Base-by-base conservation (phyloP, 2,888 invertebrate genomes). In the Andricus quercusramuli region DNA sequence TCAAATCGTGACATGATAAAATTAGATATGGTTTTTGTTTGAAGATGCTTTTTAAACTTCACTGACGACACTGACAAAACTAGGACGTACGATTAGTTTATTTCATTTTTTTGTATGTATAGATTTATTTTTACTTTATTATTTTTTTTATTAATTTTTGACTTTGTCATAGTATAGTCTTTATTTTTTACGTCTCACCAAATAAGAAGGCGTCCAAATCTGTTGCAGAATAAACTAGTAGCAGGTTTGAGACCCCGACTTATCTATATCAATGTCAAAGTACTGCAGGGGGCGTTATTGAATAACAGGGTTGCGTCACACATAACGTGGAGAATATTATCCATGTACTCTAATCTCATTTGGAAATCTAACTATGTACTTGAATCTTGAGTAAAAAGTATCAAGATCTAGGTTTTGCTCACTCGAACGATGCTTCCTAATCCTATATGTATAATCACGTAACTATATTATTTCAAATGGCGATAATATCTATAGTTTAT, bases 251-350 rank as follows among this genome's bases (percentile, higher is more conserved):
- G 47, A 32, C 51, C n/a, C 51, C 37, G 64, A 32, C 59, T 25
- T 44, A 79, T 44, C 20, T 51, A 44, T 51, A 44, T 78, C 62
- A 79, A 74, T 51, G 78, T 80, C 47, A 70, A 79, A 81, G 78
- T 70, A 66, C 65, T 62, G 47, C 65, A 77, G 77, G 78, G 78
- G 83, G 83, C 82, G 80, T 82, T 78, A 67, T 59, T 22, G 68
- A 77, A 77, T 81, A 83, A 78, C 47, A 77, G 32, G 15, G 56
- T 56, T 67, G 68, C 65, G 41, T 77, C 77, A 77, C 44, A 47
- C 6, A 17, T 17, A 68, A 65, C 17, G 20, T 68, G 68, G 41
- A 41, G 25, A 47, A 44, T 41, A 68, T 22, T 17, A 47, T 22
- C 17, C 8, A 25, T n/a, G 32, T 66, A 29, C 15, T 37, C 5